Evolutionary conservation across 1,140 invertebrate genomes (phyloP).

Genomic region (Acromyrmex echinatior): DNA sequence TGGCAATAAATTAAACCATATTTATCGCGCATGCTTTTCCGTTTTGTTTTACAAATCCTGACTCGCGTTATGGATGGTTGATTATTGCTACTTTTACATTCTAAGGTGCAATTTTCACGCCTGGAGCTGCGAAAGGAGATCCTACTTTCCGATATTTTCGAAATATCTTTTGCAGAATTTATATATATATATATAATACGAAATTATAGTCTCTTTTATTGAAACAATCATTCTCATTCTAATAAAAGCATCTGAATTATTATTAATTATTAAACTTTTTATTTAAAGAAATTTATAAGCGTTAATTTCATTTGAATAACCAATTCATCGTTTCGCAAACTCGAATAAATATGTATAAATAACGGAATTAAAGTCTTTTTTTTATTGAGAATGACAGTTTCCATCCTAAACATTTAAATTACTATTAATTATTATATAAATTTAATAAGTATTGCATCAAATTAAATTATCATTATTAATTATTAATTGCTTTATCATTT

Average conservation of each 20-base stretch:
- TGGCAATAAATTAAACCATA: slow-evolving; percentile 31
- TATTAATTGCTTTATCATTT: not conserved
- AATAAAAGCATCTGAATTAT: too few species aligned
- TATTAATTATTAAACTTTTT: too few species aligned
- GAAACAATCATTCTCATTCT: too few species aligned
- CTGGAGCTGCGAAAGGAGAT: not conserved
- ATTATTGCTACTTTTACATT: slow-evolving; percentile 16
- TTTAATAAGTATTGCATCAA: too few species aligned
- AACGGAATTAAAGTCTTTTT: not conserved
- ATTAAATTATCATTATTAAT: too few species aligned
- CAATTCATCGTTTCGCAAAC: not conserved
- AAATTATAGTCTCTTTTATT: not conserved
- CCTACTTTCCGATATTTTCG: not conserved
- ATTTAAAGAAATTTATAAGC: too few species aligned
- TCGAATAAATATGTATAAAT: not conserved
- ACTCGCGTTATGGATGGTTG: slow-evolving; percentile 23
- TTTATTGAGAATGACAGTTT: not conserved
- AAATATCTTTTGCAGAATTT: not conserved
- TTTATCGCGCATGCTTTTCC: slow-evolving; percentile 32
- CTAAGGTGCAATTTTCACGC: slow-evolving; percentile 29
- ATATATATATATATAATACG: too few species aligned
- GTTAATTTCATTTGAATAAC: not conserved
- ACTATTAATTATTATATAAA: not conserved
- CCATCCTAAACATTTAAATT: not conserved
- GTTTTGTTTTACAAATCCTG: slow-evolving; percentile 23